Evolutionary conservation across 2,113 vertebrate genomes (phyloP).

Genomic region (Notiomystis cincta): DNA sequence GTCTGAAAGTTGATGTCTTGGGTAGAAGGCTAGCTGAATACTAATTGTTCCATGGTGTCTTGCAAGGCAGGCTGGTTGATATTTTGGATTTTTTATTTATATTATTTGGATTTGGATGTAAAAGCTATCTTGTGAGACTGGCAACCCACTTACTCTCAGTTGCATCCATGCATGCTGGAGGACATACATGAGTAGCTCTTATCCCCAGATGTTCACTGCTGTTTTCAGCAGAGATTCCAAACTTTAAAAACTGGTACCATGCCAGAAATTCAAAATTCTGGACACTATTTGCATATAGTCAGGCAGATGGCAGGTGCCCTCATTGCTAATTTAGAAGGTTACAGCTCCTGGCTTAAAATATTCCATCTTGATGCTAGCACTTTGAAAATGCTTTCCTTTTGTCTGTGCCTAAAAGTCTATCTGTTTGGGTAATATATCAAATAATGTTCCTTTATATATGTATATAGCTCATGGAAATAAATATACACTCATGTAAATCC

Average conservation of each 20-base stretch:
- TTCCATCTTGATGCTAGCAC: background rate
- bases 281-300: background rate
- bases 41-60: conserved; percentile 1
- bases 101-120: background rate
- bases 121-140: background rate
- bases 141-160: background rate
- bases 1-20: background rate
- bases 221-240: background rate
- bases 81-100: conserved; percentile 19
- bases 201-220: background rate
- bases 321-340: background rate
- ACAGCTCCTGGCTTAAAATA: background rate
- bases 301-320: background rate
- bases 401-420: background rate
- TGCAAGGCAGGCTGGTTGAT: background rate
- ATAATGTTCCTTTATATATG: background rate
- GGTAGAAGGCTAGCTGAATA: conserved; percentile 25
- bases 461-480: background rate
- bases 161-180: background rate
- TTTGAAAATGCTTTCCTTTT: background rate
- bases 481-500: background rate
- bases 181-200: background rate
- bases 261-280: conserved; percentile 12
- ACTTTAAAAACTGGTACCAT: background rate
- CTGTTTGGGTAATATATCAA: background rate